Base-by-base conservation (phyloP, 2,113 vertebrate genomes). In the Grantiella picta region DNA sequence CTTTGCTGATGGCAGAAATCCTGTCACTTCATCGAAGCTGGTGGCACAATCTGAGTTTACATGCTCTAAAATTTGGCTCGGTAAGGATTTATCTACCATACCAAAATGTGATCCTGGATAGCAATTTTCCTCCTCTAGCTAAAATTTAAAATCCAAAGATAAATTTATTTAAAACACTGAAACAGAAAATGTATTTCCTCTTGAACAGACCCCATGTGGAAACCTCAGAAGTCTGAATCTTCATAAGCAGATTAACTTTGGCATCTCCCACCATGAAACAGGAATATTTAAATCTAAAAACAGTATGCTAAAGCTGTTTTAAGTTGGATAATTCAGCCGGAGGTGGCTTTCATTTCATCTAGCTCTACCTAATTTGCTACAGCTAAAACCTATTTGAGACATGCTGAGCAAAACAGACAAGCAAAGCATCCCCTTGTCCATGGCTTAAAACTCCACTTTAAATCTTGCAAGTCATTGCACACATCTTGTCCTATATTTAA, bases 221-320 rank as follows among this genome's bases (percentile, higher is more conserved):
- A 96, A 96, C 54, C 80, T 89, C 40, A 92, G 59, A 96, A 89
- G 87, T 73, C 59, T 86, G 91, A 94, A 91, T 91, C 84, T 96
- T 87, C 50, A 49, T 82, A 96, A 96, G 73, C 33, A 96, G 95
- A 96, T 96, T 96, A 95, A 96, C 68, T 94, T 76, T 82, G 91
- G 82, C 81, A 91, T 96, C 89, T 95, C 86, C 61, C 66, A 94
- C 96, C 88, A 92, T 78, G 95, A 96, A 91, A 81, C 70, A 92
- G 59, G 91, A 94, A 95, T 94, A 96, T 95, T 97, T 95, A 90
- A 94, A 86, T 85, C 94, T 95, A 97, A 97, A 96, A 95, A 96
- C 96, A 96, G 89, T 83, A 82, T 5, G 35, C 81, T 89, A 92
- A 96, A 96, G 91, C 96, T 93, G 95, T 96, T 96, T 93, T 91